Evolutionary conservation across 2,113 vertebrate genomes (phyloP).

Genomic region (Turdus rufiventris): DNA sequence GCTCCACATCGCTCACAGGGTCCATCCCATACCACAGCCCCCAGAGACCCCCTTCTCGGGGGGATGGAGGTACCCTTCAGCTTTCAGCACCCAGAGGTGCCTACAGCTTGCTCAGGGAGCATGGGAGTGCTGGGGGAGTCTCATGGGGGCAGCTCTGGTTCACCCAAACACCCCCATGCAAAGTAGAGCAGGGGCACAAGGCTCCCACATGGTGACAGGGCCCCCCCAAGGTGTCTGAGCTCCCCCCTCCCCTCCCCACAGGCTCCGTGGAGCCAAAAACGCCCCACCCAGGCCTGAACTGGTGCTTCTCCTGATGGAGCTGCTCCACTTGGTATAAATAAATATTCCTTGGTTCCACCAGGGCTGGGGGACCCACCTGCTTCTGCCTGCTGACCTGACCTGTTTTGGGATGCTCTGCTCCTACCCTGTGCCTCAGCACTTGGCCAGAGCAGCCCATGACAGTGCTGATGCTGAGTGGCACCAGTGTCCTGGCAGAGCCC

Average conservation of each 20-base stretch:
- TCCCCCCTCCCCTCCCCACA: neutral
- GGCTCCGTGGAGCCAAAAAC: neutral
- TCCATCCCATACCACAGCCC: accelerated
- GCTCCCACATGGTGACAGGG: accelerated
- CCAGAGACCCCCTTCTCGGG: accelerated
- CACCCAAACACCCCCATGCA: accelerated
- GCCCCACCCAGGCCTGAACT: neutral
- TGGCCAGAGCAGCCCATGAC: neutral
- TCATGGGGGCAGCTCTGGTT: neutral
- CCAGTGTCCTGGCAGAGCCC: neutral
- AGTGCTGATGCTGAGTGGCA: accelerated
- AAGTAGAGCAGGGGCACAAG: neutral
- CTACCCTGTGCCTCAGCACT: accelerated
- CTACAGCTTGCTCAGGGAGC: accelerated
- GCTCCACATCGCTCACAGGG: accelerated
- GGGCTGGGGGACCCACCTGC: accelerated
- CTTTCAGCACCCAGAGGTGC: neutral
- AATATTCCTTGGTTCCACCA: neutral
- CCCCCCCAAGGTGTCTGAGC: accelerated
- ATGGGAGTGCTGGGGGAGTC: accelerated
- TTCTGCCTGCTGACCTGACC: neutral
- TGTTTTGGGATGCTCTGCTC: neutral
- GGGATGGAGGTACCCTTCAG: accelerated
- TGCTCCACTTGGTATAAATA: constrained; percentile 46
- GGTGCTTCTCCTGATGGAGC: neutral